Evolutionary conservation across 2,888 invertebrate genomes (phyloP), one percentile per base, ranked within the genome.

Genomic region (Drosophila recens): DNA sequence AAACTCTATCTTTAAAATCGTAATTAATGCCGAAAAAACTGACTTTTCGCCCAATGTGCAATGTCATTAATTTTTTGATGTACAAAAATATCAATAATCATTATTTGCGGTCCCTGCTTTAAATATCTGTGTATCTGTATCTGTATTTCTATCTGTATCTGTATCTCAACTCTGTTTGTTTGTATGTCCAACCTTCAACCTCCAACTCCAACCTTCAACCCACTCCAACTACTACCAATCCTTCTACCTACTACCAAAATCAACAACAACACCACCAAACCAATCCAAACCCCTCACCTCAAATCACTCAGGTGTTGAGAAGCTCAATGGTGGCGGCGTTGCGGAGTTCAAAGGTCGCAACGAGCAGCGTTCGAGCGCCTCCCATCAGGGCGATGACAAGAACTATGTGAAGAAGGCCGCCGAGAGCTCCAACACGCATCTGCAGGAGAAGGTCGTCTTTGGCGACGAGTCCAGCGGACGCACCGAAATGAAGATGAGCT

Each of bases 291-390:
- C 56, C 34, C 17, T 15, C 17, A 17, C 1, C 23, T n/a, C n/a
- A n/a, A 2, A 23, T 23, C 4, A 23, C 27, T 43, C 94, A 87
- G 95, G 96, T 54, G 93, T 93, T 27, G 94, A 95, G 82, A 94
- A 94, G 83, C 94, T 95, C 51, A 94, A 95, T 59, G 95, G 95
- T 17, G 95, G 95, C 15, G 96, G 96, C n/a, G 93, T 93, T 64
- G 94, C 95, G 0, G 94, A 94, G 77, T 96, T 95, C 84, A 94
- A 94, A 30, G 96, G 95, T 4, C 93, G 94, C 73, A 95, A 95
- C 85, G 94, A 94, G 79, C 95, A 95, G 82, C 93, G 93, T 64
- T 94, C 94, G 43, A 94, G 94, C 45, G 93, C 93, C 30, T 93
- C 92, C 57, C 92, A 93, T 76, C 93, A 94, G 80, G 94, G 94